Base-by-base conservation (phyloP, 2,113 vertebrate species). In the Burhinus bistriatus region DNA sequence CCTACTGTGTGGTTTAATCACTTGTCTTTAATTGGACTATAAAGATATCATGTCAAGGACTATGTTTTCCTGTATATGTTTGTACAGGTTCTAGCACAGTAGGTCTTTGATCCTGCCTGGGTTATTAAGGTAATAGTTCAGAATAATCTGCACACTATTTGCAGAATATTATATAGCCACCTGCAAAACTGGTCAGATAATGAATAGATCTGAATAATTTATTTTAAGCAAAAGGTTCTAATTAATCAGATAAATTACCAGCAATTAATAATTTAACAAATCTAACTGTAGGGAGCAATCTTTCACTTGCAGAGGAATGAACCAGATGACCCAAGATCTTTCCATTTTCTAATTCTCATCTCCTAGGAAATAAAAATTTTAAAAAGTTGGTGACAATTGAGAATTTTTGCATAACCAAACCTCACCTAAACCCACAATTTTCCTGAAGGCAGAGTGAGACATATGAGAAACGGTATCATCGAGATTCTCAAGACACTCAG, bases 201-300 rank as follows among this genome's bases (percentile, higher is more conserved):
- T 78, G 79, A 90, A 94, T 90, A 92, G 75, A 78, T 68, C 25
- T 95, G 80, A 97, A 94, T 96, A 93, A 97, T 94, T 96, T 90
- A 94, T 92, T 96, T 93, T 77, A 83, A 86, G 51, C 3, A 94
- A 92, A 93, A 97, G 45, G 38, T 93, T 92, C 72, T 90, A 97
- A 94, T 95, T 92, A 94, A 96, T 92, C 83, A 89, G 86, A 87
- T 75, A 97, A 87, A 96, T 96, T 92, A 93, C n/a, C 11, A 93
- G 7, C 32, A 96, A 87, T 94, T 93, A 96, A 96, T 96, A 96
- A 95, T 97, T 95, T 64, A 97, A 86, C 26, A 88, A 90, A 78
- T 75, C 47, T 75, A 93, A 92, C 83, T 87, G 72, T 47, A 68
- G 72, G 69, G 38, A 94, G 32, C 42, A 83, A 89, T 87, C n/a